Evolutionary conservation across 2,888 invertebrate species (phyloP), one percentile per base, ranked within the genome.

Genomic region (Cancer borealis): DNA sequence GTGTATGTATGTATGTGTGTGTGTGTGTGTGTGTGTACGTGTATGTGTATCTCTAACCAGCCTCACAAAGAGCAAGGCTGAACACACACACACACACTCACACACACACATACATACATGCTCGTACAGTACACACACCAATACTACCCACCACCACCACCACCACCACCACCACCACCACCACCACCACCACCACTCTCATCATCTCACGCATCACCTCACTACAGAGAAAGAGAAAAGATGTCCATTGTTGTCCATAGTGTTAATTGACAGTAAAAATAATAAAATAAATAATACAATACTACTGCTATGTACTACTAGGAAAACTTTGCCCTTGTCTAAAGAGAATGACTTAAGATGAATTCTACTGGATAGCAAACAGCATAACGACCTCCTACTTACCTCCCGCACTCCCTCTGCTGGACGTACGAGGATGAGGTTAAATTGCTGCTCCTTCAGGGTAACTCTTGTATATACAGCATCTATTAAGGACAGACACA

Each of bases 401-500:
- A 8, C 26, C 73, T 0, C 39, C 4, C 3, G 84, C 14, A 30
- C 30, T 21, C 10, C 84, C 84, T 60, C n/a, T 6, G 39, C 8
- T 30, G 30, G 84, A 3, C 39, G 1, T 10, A 39, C 14, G 84
- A 10, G 84, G 84, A 12, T 0, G 84, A 39, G 39, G 39, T 30
- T 39, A 17, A 21, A 73, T 39, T 39, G 84, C 84, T 39, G 84
- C 84, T 84, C 84, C 84, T 30, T 84, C 84, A 84, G 84, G 84
- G 84, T 84, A 84, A 84, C 84, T 84, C 39, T 84, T n/a, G 84
- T 84, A 84, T 39, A 84, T 84, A 84, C 8, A n/a, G 30, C 30
- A 26, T 39, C 84, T 84, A 84, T 10, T n/a, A 84, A 30, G 84
- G 84, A 84, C 84, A 73, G 10, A 49, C 49, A 49, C 49, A 49